These are phyloP conservation scores for Planococcus citri DNA, from an alignment of 1,140 invertebrate species.

Conservation along the genomic window DNA sequence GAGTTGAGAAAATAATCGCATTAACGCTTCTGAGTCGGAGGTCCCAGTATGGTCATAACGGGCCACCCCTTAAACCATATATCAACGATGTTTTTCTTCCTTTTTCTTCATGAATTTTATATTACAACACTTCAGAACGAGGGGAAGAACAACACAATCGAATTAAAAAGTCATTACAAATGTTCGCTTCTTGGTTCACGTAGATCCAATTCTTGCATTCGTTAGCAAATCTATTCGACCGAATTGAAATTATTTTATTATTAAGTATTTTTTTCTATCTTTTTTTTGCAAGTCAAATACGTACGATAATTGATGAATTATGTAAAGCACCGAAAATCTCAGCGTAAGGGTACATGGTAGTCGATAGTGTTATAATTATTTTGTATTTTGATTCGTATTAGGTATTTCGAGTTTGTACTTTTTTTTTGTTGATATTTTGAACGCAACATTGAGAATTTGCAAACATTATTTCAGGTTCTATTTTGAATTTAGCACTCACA, in stretches of 20 bases:
- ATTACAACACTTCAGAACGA: neutral
- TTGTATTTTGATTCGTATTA: too few relatives aligned
- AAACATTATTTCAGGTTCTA: too few relatives aligned
- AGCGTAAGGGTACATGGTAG: too few relatives aligned
- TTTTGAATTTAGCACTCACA: too few relatives aligned
- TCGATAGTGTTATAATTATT: too few relatives aligned
- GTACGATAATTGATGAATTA: too few relatives aligned
- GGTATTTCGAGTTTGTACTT: too few relatives aligned
- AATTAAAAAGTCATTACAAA: constrained; percentile 19
- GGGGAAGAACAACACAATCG: constrained; percentile 11
- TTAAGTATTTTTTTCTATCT: too few relatives aligned
- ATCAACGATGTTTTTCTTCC: constrained; percentile 11
- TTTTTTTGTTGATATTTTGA: too few relatives aligned
- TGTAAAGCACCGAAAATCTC: too few relatives aligned
- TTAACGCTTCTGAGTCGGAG: constrained; percentile 14
- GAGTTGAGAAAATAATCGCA: constrained; percentile 18
- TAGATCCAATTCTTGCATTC: neutral
- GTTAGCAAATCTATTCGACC: neutral
- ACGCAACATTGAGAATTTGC: too few relatives aligned
- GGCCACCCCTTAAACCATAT: constrained; percentile 15
- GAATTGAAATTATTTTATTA: neutral
- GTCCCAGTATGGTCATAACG: constrained; percentile 19
- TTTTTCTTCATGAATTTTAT: constrained; percentile 19
- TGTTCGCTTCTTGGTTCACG: neutral
- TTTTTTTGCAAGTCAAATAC: too few relatives aligned